These are phyloP conservation scores for Troides helena DNA, from an alignment of 2,888 invertebrate genomes.

Conservation along the genomic window DNA sequence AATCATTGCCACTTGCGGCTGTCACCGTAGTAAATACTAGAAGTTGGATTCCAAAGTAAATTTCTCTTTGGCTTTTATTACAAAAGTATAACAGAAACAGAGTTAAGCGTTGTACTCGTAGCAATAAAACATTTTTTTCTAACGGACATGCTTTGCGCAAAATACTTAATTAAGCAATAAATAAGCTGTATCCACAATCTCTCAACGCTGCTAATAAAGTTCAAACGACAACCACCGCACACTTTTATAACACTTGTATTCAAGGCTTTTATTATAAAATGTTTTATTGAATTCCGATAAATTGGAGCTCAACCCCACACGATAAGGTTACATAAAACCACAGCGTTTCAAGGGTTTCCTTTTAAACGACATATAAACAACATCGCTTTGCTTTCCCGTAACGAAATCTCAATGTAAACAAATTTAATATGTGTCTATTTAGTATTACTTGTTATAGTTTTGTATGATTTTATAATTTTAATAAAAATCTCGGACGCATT, in stretches of 20 bases:
- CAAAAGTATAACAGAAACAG: too few species aligned
- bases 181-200: too few species aligned
- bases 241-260: neutral
- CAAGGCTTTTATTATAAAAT: neutral
- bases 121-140: too few species aligned
- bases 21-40: constrained; percentile 7
- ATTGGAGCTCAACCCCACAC: neutral
- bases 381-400: neutral
- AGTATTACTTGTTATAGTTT: neutral
- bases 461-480: neutral
- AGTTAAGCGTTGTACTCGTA: too few species aligned
- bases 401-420: neutral
- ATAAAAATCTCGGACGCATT: neutral
- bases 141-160: too few species aligned
- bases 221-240: too few species aligned
- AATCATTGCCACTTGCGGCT: constrained; percentile 11
- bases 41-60: neutral
- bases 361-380: neutral
- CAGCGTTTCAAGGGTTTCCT: neutral
- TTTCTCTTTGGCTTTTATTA: too few species aligned
- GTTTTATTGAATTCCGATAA: constrained; percentile 3
- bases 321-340: constrained; percentile 1
- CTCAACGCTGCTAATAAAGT: too few species aligned
- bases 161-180: too few species aligned
- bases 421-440: neutral